Conservation (phyloP, 1,140 invertebrate species). For the Drosophila busckii region DNA sequence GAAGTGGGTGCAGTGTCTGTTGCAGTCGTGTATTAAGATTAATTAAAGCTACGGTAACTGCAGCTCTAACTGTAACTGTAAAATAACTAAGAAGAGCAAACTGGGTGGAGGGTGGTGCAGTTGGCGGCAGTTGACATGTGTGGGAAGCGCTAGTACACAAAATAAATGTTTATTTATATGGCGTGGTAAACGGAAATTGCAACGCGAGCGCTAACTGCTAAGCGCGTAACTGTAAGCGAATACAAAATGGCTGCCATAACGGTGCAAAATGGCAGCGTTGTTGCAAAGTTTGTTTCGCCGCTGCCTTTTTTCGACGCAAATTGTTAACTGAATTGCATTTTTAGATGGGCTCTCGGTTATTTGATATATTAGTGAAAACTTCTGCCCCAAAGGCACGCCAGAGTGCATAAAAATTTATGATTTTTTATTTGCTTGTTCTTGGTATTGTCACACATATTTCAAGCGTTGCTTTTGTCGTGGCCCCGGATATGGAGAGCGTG, state of each 20-base stretch:
- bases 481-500: slow-evolving; percentile 69
- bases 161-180: slow-evolving; percentile 76
- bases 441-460: slow-evolving; percentile 28
- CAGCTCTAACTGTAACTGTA: slow-evolving; percentile 45
- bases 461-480: slow-evolving; percentile 42
- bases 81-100: slow-evolving; percentile 45
- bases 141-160: slow-evolving; percentile 56
- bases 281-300: slow-evolving; percentile 36
- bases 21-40: slow-evolving; percentile 72
- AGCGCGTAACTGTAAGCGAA: not conserved
- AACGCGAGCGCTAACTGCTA: slow-evolving; percentile 40
- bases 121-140: slow-evolving; percentile 46
- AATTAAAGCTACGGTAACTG: slow-evolving; percentile 71
- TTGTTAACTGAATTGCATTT: slow-evolving; percentile 42
- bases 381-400: slow-evolving; percentile 1
- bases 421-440: slow-evolving; percentile 18
- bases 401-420: slow-evolving; percentile 1
- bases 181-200: slow-evolving; percentile 64
- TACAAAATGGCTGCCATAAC: slow-evolving; percentile 23
- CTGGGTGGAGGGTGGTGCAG: not conserved
- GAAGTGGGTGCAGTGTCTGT: slow-evolving; percentile 61
- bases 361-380: slow-evolving; percentile 26
- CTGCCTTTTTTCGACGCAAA: slow-evolving; percentile 35
- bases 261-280: slow-evolving; percentile 61
- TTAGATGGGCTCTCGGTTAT: slow-evolving; percentile 20